Evolutionary conservation across 1,140 invertebrate genomes (phyloP), one percentile per base, ranked within the genome.

Genomic region (Lycorma delicatula): DNA sequence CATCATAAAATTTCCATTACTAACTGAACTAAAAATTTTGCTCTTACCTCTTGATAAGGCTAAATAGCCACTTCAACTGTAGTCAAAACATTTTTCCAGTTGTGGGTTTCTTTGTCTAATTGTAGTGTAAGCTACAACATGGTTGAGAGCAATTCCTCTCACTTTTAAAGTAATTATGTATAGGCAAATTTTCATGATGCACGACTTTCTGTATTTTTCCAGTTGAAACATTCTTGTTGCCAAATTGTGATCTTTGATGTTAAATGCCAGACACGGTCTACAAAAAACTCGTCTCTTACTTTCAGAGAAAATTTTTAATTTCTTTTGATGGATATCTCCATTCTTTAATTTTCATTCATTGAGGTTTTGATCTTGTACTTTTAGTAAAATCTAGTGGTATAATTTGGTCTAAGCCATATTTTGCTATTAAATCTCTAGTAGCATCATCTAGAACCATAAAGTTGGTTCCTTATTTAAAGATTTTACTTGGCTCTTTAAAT

Each of bases 231-330:
- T 60, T 61, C 55, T 60, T 61, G 41, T 28, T 51, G 31, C 28
- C 59, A 58, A 62, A 63, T 28, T 59, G 56, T 47, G 60, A 58
- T 41, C 56, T 48, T 26, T 46, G 54, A 9, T 22, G 23, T 49
- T 49, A 49, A 65, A 66, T 36, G 61, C 52, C 27, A 57, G 52
- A 54, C 65, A 68, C 29, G 62, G 41, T 29, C 25, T 60, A 56
- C 65, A 68, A 54, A 58, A 68, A 22, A 63, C 49, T 41, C 28
- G 28, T 12, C 62, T 61, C 9, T 56, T 61, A 25, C 58, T 63
- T 63, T 60, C 7, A 4, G 66, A 66, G 60, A 63, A 68, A 46
- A 66, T 38, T 53, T 64, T 20, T 62, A 58, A 68, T 5, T 52
- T 44, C 26, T 65, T 58, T 29, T 25, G 26, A 48, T 20, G 41